Evolutionary conservation across 2,888 invertebrate species (phyloP), one percentile per base, ranked within the genome.

Genomic region (Temnothorax ravouxi): DNA sequence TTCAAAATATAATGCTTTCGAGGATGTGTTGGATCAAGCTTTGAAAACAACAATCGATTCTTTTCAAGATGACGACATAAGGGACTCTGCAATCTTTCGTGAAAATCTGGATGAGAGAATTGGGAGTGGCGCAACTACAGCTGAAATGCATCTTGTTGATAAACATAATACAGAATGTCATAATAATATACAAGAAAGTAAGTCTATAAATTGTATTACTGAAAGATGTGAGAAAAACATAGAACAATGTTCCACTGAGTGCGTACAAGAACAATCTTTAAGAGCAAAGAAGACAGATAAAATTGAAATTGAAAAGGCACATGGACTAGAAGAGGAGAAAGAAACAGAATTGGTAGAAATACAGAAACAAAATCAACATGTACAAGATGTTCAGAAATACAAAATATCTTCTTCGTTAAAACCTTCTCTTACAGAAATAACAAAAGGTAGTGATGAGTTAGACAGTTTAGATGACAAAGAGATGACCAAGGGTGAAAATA

Each of bases 401-500:
- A 34, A 13, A 72, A 38, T 41, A 25, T 61, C 29, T 29, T 61
- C 47, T 54, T 67, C 67, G 1, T 4, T 29, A 1, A 38, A 79
- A 72, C 9, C 34, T 77, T 13, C 6, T 34, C 34, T 44, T 21
- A 44, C 29, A 25, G 52, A 3, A 59, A 47, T 38, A 21, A 47
- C 34, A 4, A 59, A 34, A 47, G 44, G 8, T 47, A 21, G 13
- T 4, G 41, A 29, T 29, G 0, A 0, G 29, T 29, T 29, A 21
- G 11, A 59, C 9, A 47, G 21, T 54, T 18, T n/a, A 25, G 29
- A 54, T n/a, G 15, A 18, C 1, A 34, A 41, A 41, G 29, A 44
- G 21, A 50, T 2, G 18, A 41, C 25, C 11, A 88, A 29, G 29
- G 3, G 88, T 21, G 86, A 89, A 41, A 11, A 86, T 44, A 64